A percentile compares a stretch with the other conserved stretches of the same genome.
Evolutionary conservation across 2,797 vertebrate species (phyloP).

Genomic region (Zalophus californianus): DNA sequence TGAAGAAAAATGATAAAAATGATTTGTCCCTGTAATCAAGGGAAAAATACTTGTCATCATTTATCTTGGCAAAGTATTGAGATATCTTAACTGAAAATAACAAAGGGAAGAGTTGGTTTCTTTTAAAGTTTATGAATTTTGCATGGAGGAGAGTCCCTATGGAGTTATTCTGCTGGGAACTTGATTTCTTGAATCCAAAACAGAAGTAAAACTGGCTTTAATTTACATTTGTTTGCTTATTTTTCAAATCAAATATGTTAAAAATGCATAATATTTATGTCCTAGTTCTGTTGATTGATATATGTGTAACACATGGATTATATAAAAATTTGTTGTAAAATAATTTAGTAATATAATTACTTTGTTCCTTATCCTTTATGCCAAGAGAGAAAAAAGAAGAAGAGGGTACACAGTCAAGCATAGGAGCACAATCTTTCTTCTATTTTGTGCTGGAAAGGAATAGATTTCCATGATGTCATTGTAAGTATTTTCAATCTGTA

Average conservation of each 20-base stretch:
- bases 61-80: constrained; percentile 17
- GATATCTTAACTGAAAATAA: constrained; percentile 56
- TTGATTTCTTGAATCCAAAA: constrained; percentile 51
- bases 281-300: not conserved
- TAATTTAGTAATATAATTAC: not conserved
- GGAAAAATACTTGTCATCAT: constrained; percentile 32
- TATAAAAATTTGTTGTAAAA: constrained; percentile 7
- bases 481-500: not conserved
- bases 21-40: constrained; percentile 2
- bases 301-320: not conserved
- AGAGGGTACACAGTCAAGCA: not conserved
- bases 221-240: constrained; percentile 21
- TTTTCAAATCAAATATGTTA: not conserved
- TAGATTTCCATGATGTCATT: not conserved
- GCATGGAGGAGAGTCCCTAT: not conserved
- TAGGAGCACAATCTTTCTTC: not conserved
- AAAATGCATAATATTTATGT: constrained; percentile 30
- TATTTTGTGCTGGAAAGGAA: not conserved
- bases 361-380: not conserved
- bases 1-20: constrained; percentile 26
- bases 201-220: not conserved
- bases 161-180: not conserved
- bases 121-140: not conserved
- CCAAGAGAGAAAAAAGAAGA: not conserved
- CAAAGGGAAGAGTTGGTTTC: not conserved